Base-by-base conservation (phyloP, 2,113 vertebrate genomes). In the Recurvirostra avosetta region DNA sequence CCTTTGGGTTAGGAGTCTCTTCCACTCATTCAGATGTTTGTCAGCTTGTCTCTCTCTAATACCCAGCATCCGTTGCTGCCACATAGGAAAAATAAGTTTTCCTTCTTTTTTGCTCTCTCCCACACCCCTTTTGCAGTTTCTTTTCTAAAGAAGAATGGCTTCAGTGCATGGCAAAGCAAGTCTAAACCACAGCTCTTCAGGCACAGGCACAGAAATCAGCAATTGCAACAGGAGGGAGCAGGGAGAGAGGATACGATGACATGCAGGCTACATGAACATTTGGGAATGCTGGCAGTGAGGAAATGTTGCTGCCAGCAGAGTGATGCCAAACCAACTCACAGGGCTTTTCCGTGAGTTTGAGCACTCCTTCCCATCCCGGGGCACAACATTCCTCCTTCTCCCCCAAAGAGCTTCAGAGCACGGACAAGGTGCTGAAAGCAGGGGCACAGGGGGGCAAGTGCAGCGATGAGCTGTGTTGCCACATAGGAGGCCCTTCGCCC, bases 11-110 rank as follows among this genome's bases (percentile, higher is more conserved):
- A 90, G 56, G 88, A 97, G 95, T 92, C 82, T 95, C 97, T 96
- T 97, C 97, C 96, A 90, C 90, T 89, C 96, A 96, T 95, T 97
- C 92, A 93, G 95, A 97, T 93, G 92, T 82, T 86, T 93, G 68
- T 90, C 92, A 90, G 84, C 87, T 96, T 95, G 95, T 89, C 71
- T 96, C 91, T 89, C 83, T 91, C 81, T 50, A 77, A 84, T 95
- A 89, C 19, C 84, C 92, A 88, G 84, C 75, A 87, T 81, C 77
- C 36, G 1, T 85, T 47, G 5, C 84, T 74, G 94, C 82, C 92
- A 65, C 47, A 90, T 16, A 67, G 58, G 71, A 56, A 94, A 94
- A 81, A 89, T 81, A 95, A 55, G 21, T 27, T 49, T 58, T 68
- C 34, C 26, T 15, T 50, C 43, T 86, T 75, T 89, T 83, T 70